phyloP scores from a whole-genome alignment of 2,888 invertebrate genomes.

The Gymnoscelis rufifasciata region DNA sequence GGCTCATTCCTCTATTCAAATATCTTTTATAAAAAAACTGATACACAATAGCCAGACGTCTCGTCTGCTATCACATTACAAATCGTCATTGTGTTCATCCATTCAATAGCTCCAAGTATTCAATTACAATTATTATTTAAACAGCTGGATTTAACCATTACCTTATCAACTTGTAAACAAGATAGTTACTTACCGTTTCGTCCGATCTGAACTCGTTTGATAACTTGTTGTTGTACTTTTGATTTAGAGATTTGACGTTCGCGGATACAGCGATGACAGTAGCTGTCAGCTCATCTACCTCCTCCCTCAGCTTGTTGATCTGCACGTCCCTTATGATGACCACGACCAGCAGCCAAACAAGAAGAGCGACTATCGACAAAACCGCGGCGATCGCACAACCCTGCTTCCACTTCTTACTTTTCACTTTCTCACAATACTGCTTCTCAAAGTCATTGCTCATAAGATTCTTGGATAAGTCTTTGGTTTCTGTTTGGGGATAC shows the following conservation, averaged over 20 bases:
- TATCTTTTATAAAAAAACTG: too few relatives aligned
- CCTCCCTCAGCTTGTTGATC: conserved; percentile 50
- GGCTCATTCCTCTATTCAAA: too few relatives aligned
- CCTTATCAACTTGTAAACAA: conserved; percentile 12
- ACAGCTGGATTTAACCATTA: conserved; percentile 10
- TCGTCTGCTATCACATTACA: too few relatives aligned
- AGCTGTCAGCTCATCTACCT: conserved; percentile 61
- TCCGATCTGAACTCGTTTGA: conserved; percentile 63
- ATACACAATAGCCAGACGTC: too few relatives aligned
- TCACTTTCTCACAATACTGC: conserved; percentile 53
- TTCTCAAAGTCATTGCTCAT: conserved; percentile 69
- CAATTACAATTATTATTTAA: too few relatives aligned
- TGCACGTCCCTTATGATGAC: conserved; percentile 62
- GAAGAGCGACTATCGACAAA: conserved; percentile 31
- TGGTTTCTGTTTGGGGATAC: conserved; percentile 61
- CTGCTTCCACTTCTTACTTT: conserved; percentile 42
- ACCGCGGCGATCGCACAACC: conserved; percentile 43
- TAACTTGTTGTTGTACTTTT: conserved; percentile 53
- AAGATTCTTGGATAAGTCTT: conserved; percentile 67
- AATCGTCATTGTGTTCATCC: too few relatives aligned
- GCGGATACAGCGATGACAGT: conserved; percentile 60
- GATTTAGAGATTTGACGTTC: conserved; percentile 56
- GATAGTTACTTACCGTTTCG: conserved; percentile 57
- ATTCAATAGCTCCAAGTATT: too few relatives aligned
- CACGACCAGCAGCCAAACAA: conserved; percentile 54